A percentile compares a stretch with the other conserved stretches of the same genome.
Conservation (phyloP, 2,888 invertebrate genomes). For the Nephrocerus scutellatus region DNA sequence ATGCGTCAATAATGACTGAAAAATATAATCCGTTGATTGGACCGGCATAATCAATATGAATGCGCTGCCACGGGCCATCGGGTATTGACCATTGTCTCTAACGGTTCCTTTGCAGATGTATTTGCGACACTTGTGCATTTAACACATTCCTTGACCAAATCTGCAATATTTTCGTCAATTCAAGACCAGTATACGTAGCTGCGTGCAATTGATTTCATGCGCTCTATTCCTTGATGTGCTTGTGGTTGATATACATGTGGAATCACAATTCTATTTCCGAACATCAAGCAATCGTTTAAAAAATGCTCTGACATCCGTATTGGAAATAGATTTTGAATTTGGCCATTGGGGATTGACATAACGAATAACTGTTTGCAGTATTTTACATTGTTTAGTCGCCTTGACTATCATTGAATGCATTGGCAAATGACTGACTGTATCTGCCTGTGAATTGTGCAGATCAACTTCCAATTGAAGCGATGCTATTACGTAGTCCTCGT, state of each 20-base stretch:
- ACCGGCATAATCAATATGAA: conserved; percentile 46
- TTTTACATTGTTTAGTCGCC: no score
- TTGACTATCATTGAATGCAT: no score
- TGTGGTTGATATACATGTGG: not conserved
- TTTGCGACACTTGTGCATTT: conserved; percentile 24
- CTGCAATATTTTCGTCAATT: conserved; percentile 27
- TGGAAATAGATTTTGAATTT: no score
- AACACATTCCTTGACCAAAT: conserved; percentile 20
- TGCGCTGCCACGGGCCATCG: conserved; percentile 32
- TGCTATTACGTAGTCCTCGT: no score
- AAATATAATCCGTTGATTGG: conserved; percentile 20
- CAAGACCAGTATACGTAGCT: conserved; percentile 28
- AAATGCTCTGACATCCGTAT: no score
- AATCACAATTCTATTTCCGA: not conserved
- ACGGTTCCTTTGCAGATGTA: conserved; percentile 21
- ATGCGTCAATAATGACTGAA: conserved; percentile 14
- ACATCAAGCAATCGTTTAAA: conserved; percentile 1
- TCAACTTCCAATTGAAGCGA: no score
- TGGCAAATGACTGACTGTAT: no score
- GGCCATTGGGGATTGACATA: no score
- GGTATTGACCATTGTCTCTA: conserved; percentile 23
- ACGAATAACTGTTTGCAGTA: no score
- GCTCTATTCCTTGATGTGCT: not conserved
- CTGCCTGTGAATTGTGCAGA: no score
- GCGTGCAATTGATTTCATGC: conserved; percentile 10